Evolutionary conservation across 2,888 invertebrate genomes (phyloP), one percentile per base, ranked within the genome.

Genomic region (Stratiomys singularior): DNA sequence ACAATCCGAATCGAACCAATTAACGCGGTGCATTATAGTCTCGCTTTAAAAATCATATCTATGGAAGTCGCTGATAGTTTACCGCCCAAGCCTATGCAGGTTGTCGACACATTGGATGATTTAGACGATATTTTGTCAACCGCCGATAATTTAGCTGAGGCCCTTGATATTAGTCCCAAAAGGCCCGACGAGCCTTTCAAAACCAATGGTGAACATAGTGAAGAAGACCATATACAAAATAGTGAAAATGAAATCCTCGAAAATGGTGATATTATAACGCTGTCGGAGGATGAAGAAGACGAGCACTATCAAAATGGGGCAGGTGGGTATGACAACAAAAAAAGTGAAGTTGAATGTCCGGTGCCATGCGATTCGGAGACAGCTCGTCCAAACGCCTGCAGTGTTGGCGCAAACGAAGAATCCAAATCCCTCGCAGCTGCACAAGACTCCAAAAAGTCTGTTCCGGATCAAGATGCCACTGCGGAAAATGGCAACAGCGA

Each of bases 1-100:
- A 11, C 7, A 25, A 7, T 11, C 23, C 60, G 4, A 9, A 18
- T 18, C 15, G 4, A 52, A 13, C 4, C 4, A 4, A 52, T 9
- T 9, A 13, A 9, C 52, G 52, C 18, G 52, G n/a, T n/a, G 52
- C 15, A 18, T 4, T 13, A 52, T 52, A 52, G 52, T 18, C n/a
- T 18, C 3, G n/a, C n/a, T 52, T n/a, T 13, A 13, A 52, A 52
- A 52, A 52, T 52, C 18, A 18, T 52, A 52, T 52, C 60, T 30
- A 69, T 69, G 69, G 69, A 46, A 27, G 47, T 30, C 23, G 21
- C 37, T 3, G 72, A 72, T 5, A 46, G 46, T 27, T 3, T 30
- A 28, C 72, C 72, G 56, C 27, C 28, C 13, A 28, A 56, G 21
- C 27, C 28, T n/a, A 74, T 74, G 74, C 52, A 72, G 21, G 66